Conservation (phyloP, 2,888 invertebrate genomes). For the Rhyacophila evoluta region DNA sequence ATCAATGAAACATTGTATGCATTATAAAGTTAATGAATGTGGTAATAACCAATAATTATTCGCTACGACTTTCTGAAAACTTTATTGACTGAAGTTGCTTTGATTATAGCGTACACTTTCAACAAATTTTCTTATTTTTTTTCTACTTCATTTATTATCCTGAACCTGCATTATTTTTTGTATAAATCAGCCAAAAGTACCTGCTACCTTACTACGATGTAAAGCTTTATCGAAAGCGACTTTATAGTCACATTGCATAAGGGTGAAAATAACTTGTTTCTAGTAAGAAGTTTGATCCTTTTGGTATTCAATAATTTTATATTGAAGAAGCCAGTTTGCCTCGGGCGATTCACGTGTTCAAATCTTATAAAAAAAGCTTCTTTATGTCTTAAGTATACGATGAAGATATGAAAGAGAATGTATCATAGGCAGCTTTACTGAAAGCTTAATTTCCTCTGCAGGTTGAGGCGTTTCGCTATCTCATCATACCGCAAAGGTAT, state of each 20-base stretch:
- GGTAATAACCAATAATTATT: too few relatives aligned
- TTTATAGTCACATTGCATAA: neutral
- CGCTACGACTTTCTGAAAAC: too few relatives aligned
- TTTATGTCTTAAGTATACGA: constrained; percentile 5
- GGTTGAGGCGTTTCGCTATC: neutral
- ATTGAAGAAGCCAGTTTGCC: constrained; percentile 57
- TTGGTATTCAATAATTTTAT: neutral
- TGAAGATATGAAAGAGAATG: neutral
- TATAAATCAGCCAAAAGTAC: constrained; percentile 17
- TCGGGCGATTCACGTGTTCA: constrained; percentile 64
- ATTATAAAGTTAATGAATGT: too few relatives aligned
- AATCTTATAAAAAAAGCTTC: constrained; percentile 36
- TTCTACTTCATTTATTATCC: neutral
- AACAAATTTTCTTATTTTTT: neutral
- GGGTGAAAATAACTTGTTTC: neutral
- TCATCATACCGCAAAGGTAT: constrained; percentile 37
- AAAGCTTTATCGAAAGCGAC: neutral
- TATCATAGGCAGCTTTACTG: neutral
- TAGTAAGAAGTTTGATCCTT: neutral
- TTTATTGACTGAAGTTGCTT: too few relatives aligned
- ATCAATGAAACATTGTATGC: too few relatives aligned
- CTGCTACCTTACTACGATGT: neutral
- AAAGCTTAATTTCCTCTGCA: constrained; percentile 31
- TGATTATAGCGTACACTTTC: too few relatives aligned
- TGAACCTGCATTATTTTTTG: neutral